Base-by-base conservation (phyloP, 2,113 vertebrate genomes). In the Scartelaos histophorus region DNA sequence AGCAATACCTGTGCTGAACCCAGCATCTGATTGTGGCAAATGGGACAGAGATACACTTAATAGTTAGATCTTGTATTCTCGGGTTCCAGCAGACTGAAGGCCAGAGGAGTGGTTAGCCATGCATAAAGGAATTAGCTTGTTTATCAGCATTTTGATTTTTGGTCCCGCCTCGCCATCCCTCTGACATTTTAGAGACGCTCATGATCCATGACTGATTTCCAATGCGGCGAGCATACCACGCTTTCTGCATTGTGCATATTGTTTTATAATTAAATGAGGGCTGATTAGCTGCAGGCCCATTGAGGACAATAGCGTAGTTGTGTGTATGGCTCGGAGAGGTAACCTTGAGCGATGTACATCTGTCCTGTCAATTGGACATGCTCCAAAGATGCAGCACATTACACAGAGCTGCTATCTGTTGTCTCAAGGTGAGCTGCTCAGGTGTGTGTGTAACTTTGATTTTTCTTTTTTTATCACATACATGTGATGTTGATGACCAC, bases 141-240 rank as follows among this genome's bases (percentile, higher is more conserved):
- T 93, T 93, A 91, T 91, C 89, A 87, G 88, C 87, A 68, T 89
- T 89, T 85, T 47, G 84, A 85, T 89, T 90, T 82, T 86, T 68
- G 64, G 73, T 80, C 79, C 82, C 79, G 76, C 90, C 83, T 87
- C 70, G 66, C 66, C 22, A 29, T 89, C 87, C 87, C 73, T 54
- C 87, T 91, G 91, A 93, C 90, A 93, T 92, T 92, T 92, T 51
- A 79, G 82, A 83, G 82, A 82, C 53, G 85, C 71, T 88, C 84
- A 84, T 84, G 90, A 92, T 88, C 92, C 92, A 87, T 92, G 91
- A 93, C 92, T 91, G 92, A 92, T 92, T 87, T 81, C 46, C 90
- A 82, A 86, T 90, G 84, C 77, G 78, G 38, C 69, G 77, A 74
- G 71, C 66, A 82, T 69, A 84, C 71, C 76, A 82, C 83, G 70